These are phyloP conservation scores for Arvicanthis niloticus DNA, from an alignment of 2,113 vertebrate species.

Conservation along the genomic window DNA sequence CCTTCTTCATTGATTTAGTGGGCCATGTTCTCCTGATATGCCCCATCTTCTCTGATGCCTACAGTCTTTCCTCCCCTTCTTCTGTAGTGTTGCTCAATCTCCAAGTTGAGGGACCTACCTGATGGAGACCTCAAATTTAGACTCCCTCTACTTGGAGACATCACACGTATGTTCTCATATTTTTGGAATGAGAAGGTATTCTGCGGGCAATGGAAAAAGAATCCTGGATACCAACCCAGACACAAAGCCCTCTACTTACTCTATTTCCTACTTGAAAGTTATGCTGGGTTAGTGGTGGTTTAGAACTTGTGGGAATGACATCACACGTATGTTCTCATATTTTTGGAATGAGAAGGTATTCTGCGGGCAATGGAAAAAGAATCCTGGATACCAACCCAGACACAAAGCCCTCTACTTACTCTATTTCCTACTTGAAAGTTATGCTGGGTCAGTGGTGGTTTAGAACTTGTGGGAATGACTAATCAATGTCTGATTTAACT, in stretches of 20 bases:
- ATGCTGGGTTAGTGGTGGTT: too few species aligned
- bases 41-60: not conserved
- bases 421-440: not conserved
- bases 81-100: not conserved
- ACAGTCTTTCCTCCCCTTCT: not conserved
- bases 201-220: too few species aligned
- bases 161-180: not conserved
- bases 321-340: not conserved
- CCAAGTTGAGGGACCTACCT: not conserved
- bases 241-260: not conserved
- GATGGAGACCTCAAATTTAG: not conserved
- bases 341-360: not conserved
- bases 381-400: not conserved
- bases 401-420: not conserved
- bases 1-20: not conserved
- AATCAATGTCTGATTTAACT: not conserved
- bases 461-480: not conserved
- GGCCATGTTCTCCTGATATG: not conserved
- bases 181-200: not conserved
- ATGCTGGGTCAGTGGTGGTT: too few species aligned
- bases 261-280: not conserved
- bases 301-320: not conserved
- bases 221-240: not conserved
- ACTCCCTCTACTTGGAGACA: not conserved
- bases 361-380: too few species aligned